Base-by-base conservation (phyloP, 1,140 invertebrate species). In the Condylostylus longicornis region DNA sequence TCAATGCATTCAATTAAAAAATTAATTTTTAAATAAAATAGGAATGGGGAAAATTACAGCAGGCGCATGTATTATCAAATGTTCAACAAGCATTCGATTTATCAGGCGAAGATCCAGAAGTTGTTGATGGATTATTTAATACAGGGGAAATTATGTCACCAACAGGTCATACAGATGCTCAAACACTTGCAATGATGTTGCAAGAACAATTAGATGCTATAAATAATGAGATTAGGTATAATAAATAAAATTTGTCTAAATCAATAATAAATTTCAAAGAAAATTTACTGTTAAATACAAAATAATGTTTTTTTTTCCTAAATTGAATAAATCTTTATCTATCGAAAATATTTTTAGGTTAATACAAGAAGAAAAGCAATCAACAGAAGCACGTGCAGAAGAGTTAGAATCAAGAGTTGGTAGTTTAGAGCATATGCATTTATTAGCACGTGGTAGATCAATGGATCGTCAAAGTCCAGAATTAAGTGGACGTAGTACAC, bases 191-290 rank as follows among this genome's bases (percentile, higher is more conserved):
- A 17, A 72, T 96, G 48, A 97, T 98, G 88, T 69, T 99, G 41
- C 96, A 99, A 65, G 93, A 99, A 61, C 94, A 98, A 63, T 67
- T 99, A 31, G 94, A 99, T 67, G 96, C 95, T 45, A 99, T 99
- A 50, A 98, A 99, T 65, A 96, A 96, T 58, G 96, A 99, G 71
- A 99, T 99, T 46, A 60, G 73, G 5, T 42, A 35, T 12, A 18
- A 4, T 10, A 27, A 4, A 27, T 4, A 10, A 27, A 27, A 27
- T 5, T 42, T 17, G n/a, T 28, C 27, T 18, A 27, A 33, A 38
- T 21, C 13, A 39, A 38, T 18, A 20, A 35, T n/a, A 4, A 19
- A 12, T 18, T 23, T 19, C 1, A 35, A 7, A 5, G 6, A 37
- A 40, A 28, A 14, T 37, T 37, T 30, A 45, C 43, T 2, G 36